A percentile compares a stretch with the other conserved stretches of the same genome.
phyloP scores from a whole-genome alignment of 2,797 vertebrate species.

The Aselliscus stoliczkanus region DNA sequence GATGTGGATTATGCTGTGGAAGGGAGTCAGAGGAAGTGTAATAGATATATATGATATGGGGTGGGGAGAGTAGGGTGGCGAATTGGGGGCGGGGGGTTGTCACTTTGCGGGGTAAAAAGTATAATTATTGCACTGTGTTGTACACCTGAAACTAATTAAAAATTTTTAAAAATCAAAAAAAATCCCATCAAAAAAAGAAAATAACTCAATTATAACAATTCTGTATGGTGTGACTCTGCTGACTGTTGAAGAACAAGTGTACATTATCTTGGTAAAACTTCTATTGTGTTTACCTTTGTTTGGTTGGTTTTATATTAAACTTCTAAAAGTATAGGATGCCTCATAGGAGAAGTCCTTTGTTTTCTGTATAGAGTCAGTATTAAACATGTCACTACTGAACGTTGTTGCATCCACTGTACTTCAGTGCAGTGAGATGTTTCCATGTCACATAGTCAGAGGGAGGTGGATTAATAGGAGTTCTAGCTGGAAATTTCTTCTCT shows the following conservation, averaged over 20 bases:
- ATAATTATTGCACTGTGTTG: too few relatives aligned
- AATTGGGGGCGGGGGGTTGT: too few relatives aligned
- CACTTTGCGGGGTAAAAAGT: too few relatives aligned
- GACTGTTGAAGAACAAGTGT: not conserved
- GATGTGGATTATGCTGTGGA: too few relatives aligned
- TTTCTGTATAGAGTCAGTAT: conserved; percentile 29
- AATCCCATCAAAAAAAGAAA: too few relatives aligned
- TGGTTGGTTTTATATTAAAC: conserved; percentile 22
- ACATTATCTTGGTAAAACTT: not conserved
- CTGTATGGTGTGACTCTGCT: not conserved
- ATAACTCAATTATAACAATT: not conserved
- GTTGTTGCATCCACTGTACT: conserved; percentile 54
- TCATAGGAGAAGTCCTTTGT: not conserved
- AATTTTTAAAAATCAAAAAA: too few relatives aligned
- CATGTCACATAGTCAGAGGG: conserved; percentile 81
- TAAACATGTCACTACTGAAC: conserved; percentile 61
- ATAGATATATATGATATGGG: too few relatives aligned
- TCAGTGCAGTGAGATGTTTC: conserved; percentile 76
- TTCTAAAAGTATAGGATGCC: not conserved
- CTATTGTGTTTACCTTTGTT: not conserved
- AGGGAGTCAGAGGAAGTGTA: too few relatives aligned
- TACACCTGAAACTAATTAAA: too few relatives aligned
- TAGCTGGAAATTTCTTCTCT: conserved; percentile 92
- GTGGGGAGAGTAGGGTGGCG: too few relatives aligned
- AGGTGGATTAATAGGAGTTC: conserved; percentile 90